Conservation (phyloP, 1,140 invertebrate genomes). For the Musca vetustissima region DNA sequence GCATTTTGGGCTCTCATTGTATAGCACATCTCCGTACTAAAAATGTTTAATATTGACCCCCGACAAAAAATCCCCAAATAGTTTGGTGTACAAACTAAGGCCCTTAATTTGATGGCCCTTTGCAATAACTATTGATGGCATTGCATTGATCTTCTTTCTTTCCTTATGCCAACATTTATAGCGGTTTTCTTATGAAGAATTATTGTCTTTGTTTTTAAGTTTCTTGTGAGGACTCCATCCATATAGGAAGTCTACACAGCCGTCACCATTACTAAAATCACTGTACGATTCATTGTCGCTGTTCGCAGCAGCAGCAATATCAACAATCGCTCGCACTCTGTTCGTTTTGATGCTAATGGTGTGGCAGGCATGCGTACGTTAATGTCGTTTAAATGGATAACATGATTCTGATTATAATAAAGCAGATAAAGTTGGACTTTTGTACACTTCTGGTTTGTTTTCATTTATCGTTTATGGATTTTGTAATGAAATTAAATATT, state of each 20-base stretch:
- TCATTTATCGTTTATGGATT: no score
- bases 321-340: no score
- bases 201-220: slow-evolving; percentile 13
- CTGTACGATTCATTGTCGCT: neutral
- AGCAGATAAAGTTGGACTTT: slow-evolving; percentile 5
- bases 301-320: neutral
- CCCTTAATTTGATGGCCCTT: no score
- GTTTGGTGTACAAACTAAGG: no score
- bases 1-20: no score
- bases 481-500: no score
- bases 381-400: slow-evolving; percentile 32
- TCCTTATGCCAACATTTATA: slow-evolving; percentile 2
- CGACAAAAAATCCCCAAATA: no score
- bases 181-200: slow-evolving; percentile 7
- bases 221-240: slow-evolving; percentile 10
- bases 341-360: slow-evolving; percentile 25
- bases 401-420: slow-evolving; percentile 33
- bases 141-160: no score
- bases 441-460: no score
- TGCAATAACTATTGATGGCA: neutral
- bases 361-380: slow-evolving; percentile 28
- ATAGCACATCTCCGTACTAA: no score
- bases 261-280: no score
- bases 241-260: neutral
- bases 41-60: no score